A percentile compares a stretch with the other conserved stretches of the same genome.
These are phyloP conservation scores for Pseudococcus longispinus DNA, from an alignment of 2,888 invertebrate species.

Conservation along the genomic window DNA sequence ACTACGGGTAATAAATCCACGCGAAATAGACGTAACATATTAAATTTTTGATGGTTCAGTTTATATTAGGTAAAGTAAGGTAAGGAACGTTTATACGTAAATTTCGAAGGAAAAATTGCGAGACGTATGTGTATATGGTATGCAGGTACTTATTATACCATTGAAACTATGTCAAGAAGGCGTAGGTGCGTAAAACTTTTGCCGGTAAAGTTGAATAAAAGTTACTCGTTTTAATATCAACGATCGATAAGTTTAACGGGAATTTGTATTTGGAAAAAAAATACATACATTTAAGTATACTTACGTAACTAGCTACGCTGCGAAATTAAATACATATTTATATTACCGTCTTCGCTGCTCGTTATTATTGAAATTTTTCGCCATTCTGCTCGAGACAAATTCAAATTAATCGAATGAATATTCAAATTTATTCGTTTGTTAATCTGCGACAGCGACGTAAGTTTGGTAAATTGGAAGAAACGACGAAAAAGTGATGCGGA, in stretches of 20 bases:
- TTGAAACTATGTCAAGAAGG: slow-evolving; percentile 19
- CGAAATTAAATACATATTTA: slow-evolving; percentile 12
- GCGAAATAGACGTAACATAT: too few relatives aligned
- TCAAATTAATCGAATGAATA: slow-evolving; percentile 31
- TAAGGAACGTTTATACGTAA: too few relatives aligned
- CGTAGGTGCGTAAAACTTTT: neutral
- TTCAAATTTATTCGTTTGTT: neutral
- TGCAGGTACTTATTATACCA: neutral
- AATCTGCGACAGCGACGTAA: neutral
- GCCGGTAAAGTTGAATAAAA: neutral
- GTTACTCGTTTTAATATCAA: slow-evolving; percentile 9
- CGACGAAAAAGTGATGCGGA: neutral
- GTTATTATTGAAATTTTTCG: neutral
- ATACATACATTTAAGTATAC: neutral
- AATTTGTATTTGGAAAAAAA: neutral
- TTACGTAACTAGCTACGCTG: neutral
- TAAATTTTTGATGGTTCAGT: too few relatives aligned
- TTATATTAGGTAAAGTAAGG: too few relatives aligned
- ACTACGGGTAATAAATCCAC: too few relatives aligned
- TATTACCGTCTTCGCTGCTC: neutral
- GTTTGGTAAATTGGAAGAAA: too few relatives aligned
- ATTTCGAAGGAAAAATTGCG: too few relatives aligned
- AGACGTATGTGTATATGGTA: too few relatives aligned
- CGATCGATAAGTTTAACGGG: slow-evolving; percentile 7
- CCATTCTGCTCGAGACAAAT: neutral